Conservation (phyloP, 2,113 vertebrate genomes). For the Zootoca vivipara region DNA sequence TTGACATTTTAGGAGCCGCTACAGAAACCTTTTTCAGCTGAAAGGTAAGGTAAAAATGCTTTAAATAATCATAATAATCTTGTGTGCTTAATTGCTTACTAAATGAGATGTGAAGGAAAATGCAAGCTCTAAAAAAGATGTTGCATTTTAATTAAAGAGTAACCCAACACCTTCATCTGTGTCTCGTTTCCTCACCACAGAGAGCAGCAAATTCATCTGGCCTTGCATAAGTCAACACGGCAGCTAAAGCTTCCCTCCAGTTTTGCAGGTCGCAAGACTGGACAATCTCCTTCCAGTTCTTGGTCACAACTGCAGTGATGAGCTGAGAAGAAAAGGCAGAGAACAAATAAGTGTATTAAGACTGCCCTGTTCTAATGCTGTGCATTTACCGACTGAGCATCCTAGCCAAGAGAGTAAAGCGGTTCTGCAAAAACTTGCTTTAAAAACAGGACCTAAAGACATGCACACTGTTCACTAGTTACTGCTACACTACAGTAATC, state of each 20-base stretch:
- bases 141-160: background rate
- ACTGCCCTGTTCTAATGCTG: background rate
- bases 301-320: conserved; percentile 94
- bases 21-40: background rate
- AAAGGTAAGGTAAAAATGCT: background rate
- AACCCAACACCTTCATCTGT: no score
- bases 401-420: background rate
- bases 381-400: background rate
- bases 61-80: background rate
- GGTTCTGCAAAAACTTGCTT: background rate
- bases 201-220: conserved; percentile 92
- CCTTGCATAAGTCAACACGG: conserved; percentile 91
- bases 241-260: conserved; percentile 95
- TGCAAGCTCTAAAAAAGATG: background rate
- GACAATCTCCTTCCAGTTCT: conserved; percentile 93
- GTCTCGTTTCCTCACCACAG: conserved; percentile 81
- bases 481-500: background rate
- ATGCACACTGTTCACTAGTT: background rate
- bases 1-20: background rate
- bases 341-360: background rate
- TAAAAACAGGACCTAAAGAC: background rate
- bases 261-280: conserved; percentile 92
- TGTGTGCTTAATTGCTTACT: background rate
- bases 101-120: background rate
- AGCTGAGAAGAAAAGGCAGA: conserved; percentile 76